Evolutionary conservation across 92 coral and sea anemone species (phyloP).

Genomic region (Virgularia gustaviana): DNA sequence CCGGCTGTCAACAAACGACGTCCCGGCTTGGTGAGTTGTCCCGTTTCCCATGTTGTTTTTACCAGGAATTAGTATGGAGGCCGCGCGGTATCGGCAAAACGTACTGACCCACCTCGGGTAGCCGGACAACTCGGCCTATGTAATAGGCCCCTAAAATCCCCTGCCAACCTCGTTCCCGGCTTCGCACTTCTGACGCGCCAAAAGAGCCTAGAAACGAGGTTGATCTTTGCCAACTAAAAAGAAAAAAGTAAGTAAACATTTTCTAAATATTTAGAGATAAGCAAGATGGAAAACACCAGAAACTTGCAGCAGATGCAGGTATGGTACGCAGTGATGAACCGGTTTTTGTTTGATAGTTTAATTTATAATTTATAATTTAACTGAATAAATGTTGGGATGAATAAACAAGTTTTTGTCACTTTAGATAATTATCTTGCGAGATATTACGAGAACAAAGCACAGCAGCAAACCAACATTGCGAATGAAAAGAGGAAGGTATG

Average conservation of each 20-base stretch:
- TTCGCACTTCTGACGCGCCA: too few relatives aligned
- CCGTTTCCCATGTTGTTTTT: too few relatives aligned
- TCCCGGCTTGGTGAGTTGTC: too few relatives aligned
- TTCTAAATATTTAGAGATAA: not conserved
- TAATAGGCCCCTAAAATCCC: too few relatives aligned
- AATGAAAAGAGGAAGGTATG: constrained; percentile 75
- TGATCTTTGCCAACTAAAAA: constrained; percentile 23
- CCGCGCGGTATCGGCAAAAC: too few relatives aligned
- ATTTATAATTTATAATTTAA: not conserved
- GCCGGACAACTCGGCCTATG: too few relatives aligned
- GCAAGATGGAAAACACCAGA: constrained; percentile 9
- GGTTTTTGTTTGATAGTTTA: not conserved
- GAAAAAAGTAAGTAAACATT: not conserved
- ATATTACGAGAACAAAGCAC: constrained; percentile 55
- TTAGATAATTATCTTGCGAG: constrained; percentile 72
- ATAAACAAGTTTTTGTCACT: not conserved
- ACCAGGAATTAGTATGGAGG: too few relatives aligned
- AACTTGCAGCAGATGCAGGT: constrained; percentile 31
- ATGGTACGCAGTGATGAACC: not conserved
- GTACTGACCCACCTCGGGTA: too few relatives aligned
- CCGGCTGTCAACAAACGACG: too few relatives aligned
- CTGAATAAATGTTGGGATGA: not conserved
- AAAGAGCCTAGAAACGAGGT: too few relatives aligned
- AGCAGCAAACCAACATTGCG: constrained; percentile 40
- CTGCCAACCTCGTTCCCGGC: too few relatives aligned